Percentiles rank a stretch among this genome's conserved stretches.
Conservation (phyloP, 2,797 vertebrate genomes). For the Paguma larvata region DNA sequence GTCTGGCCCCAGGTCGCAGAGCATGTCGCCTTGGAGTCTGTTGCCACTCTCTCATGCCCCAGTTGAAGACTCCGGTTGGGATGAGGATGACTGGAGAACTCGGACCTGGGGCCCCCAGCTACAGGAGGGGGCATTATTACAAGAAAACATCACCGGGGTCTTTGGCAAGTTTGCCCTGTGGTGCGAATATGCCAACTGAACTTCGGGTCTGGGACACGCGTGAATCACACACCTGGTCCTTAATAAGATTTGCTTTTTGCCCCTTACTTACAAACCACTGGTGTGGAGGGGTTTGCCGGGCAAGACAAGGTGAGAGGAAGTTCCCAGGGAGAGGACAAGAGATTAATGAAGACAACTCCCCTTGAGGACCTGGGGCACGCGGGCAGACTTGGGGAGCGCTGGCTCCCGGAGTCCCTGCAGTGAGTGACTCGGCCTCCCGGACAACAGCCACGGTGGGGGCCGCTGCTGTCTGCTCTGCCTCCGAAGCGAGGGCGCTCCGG, state of each 20-base stretch:
- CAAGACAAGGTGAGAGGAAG: neutral
- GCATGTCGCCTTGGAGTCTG: neutral
- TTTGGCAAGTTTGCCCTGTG: neutral
- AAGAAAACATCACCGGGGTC: neutral
- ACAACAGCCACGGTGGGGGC: neutral
- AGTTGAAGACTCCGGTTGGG: neutral
- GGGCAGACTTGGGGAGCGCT: neutral
- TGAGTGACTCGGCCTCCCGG: fast-evolving
- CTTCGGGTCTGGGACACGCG: neutral
- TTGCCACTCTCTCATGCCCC: neutral
- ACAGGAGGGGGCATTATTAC: no score
- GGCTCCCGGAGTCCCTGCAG: neutral
- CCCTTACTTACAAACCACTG: neutral
- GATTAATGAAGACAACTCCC: neutral
- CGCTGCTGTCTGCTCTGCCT: neutral
- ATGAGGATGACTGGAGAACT: neutral
- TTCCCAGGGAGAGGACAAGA: neutral
- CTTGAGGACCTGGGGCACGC: fast-evolving
- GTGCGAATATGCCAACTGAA: neutral
- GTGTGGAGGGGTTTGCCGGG: no score
- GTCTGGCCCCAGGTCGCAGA: neutral
- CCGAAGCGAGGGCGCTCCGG: neutral
- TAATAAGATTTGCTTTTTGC: neutral
- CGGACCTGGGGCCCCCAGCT: fast-evolving
- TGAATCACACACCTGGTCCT: neutral